These are phyloP conservation scores for Heliornis fulica DNA, from an alignment of 2,113 vertebrate genomes.

Conservation along the genomic window DNA sequence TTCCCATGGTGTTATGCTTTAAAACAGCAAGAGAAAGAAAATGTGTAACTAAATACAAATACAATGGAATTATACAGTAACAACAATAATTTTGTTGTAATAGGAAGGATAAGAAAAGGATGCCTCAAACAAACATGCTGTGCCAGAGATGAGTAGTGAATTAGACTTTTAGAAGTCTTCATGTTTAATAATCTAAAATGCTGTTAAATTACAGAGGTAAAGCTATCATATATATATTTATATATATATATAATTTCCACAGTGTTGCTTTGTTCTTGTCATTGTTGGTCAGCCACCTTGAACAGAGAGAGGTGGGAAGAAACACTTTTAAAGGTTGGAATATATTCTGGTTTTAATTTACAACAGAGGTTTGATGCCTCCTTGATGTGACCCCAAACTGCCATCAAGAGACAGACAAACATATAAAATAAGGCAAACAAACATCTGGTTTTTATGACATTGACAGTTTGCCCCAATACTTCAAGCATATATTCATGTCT, in stretches of 20 bases:
- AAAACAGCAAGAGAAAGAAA: background rate
- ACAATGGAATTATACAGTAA: background rate
- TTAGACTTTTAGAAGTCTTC: conserved; percentile 15
- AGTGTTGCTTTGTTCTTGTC: conserved; percentile 30
- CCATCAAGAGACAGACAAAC: background rate
- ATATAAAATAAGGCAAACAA: background rate
- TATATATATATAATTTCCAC: conserved; percentile 44
- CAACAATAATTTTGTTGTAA: background rate
- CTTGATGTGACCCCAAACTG: background rate
- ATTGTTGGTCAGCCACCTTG: background rate
- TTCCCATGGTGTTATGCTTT: background rate
- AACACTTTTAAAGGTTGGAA: background rate
- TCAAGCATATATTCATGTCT: background rate
- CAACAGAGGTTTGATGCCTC: background rate
- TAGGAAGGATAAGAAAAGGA: background rate
- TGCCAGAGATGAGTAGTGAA: background rate
- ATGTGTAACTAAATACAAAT: background rate
- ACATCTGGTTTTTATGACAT: background rate
- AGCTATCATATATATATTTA: background rate
- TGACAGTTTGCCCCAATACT: background rate
- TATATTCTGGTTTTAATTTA: conserved; percentile 7
- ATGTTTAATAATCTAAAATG: conserved; percentile 52
- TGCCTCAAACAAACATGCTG: background rate
- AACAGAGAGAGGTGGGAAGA: background rate
- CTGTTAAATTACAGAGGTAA: conserved; percentile 37